Evolutionary conservation across 2,113 vertebrate species (phyloP), one percentile per base, ranked within the genome.

Genomic region (Myotis davidii): DNA sequence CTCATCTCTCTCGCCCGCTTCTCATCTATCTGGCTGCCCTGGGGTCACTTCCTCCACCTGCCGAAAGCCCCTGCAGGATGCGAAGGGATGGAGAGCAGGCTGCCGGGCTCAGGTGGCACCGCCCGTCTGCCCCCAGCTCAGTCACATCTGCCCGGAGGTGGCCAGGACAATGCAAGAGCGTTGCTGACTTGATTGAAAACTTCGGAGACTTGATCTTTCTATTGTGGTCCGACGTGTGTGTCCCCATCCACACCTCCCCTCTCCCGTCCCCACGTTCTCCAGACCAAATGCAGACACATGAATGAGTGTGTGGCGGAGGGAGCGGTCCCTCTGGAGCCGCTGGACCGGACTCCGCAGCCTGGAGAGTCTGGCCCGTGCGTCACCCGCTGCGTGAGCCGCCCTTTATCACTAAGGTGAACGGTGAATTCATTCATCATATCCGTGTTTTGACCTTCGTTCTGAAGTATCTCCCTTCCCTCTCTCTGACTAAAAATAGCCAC

Each of bases 271-370:
- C 48, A n/a, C 6, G 27, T 39, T 59, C 18, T 93, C 54, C n/a
- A 42, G 56, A 56, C 34, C 14, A 12, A 87, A 76, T 1, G 52
- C 1, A 20, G 34, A 54, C 29, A 72, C 25, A 48, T 0, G n/a
- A 39, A 20, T 5, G 10, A 32, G 17, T 9, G 14, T 3, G 9
- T 23, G 2, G 32, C 0, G 11, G 54, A n/a, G 3, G 20, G 27
- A 10, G 32, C 1, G 12, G 18, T 17, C 8, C 56, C 45, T 39
- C 23, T 13, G 16, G 34, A 20, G 5, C 0, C 6, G 29, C 2
- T 0, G 67, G 18, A 2, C 8, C 0, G 2, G 39, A 29, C 37
- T 1, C 0, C 29, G 1, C 2, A 0, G 79, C 91, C 69, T 61
- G 29, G 88, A 78, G 25, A 23, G 12, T 3, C 37, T 12, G 52